Evolutionary conservation across 2,113 vertebrate genomes (phyloP).

Genomic region (Leucopsar rothschildi): DNA sequence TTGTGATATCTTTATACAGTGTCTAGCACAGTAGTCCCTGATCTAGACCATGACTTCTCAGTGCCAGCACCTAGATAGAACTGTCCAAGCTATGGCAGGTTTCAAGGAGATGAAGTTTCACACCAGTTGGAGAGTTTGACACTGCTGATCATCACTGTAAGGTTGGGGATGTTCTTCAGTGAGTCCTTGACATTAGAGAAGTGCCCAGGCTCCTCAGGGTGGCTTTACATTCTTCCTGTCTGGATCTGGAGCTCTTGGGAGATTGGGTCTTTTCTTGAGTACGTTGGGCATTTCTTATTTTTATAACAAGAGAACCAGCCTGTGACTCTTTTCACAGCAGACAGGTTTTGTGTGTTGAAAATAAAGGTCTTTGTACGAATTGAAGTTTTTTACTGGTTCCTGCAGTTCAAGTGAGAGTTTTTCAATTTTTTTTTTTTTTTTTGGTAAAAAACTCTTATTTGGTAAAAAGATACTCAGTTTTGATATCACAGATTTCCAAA

Average conservation of each 20-base stretch:
- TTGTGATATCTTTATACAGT: neutral
- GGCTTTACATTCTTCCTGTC: neutral
- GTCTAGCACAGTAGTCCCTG: neutral
- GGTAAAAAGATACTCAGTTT: neutral
- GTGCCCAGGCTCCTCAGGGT: neutral
- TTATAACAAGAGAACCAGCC: neutral
- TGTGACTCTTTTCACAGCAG: neutral
- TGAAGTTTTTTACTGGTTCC: neutral
- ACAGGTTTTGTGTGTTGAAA: neutral
- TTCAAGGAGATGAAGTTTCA: neutral
- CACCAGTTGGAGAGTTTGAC: neutral
- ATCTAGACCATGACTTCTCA: neutral
- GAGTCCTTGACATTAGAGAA: neutral
- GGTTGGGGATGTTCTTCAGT: neutral
- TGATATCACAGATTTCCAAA: neutral
- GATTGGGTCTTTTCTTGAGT: neutral
- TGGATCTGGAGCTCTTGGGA: neutral
- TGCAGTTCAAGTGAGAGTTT: neutral
- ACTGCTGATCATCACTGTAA: neutral
- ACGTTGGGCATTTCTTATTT: neutral
- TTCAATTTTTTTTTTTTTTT: neutral
- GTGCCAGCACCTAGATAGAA: neutral
- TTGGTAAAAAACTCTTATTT: neutral
- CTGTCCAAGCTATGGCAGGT: neutral
- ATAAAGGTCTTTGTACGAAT: neutral